These are phyloP conservation scores for Pandemis heparana DNA, from an alignment of 2,888 invertebrate genomes.

Conservation along the genomic window DNA sequence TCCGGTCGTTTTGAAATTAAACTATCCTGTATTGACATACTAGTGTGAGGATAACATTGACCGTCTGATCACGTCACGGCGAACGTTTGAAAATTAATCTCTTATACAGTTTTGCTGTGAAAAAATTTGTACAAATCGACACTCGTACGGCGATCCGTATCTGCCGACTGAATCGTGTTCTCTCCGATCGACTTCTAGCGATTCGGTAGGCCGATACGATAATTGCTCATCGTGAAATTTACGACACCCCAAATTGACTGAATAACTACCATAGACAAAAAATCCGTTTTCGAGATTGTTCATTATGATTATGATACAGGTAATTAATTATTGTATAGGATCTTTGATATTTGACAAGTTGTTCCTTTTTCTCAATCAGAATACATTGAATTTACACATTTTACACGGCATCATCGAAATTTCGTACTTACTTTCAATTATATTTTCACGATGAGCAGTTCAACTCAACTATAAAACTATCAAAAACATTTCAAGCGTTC, in stretches of 20 bases:
- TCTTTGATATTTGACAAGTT: neutral
- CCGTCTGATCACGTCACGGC: too few relatives aligned
- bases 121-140: neutral
- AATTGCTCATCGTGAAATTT: neutral
- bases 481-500: neutral
- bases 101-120: neutral
- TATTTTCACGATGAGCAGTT: conserved; percentile 1
- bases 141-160: neutral
- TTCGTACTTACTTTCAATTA: neutral
- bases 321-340: too few relatives aligned
- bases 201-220: neutral
- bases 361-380: neutral
- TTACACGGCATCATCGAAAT: neutral
- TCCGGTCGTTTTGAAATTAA: too few relatives aligned
- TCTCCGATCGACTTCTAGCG: neutral
- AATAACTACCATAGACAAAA: too few relatives aligned
- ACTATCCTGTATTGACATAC: too few relatives aligned
- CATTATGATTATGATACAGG: too few relatives aligned
- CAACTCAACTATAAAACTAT: neutral
- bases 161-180: neutral
- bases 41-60: too few relatives aligned
- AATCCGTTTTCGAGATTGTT: too few relatives aligned
- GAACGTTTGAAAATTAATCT: too few relatives aligned
- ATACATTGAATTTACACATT: too few relatives aligned
- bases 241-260: too few relatives aligned